These are phyloP conservation scores for Aurelia coerulea DNA, from an alignment of 30 jellyfish, hydroid and myxozoan genomes.

Conservation along the genomic window DNA sequence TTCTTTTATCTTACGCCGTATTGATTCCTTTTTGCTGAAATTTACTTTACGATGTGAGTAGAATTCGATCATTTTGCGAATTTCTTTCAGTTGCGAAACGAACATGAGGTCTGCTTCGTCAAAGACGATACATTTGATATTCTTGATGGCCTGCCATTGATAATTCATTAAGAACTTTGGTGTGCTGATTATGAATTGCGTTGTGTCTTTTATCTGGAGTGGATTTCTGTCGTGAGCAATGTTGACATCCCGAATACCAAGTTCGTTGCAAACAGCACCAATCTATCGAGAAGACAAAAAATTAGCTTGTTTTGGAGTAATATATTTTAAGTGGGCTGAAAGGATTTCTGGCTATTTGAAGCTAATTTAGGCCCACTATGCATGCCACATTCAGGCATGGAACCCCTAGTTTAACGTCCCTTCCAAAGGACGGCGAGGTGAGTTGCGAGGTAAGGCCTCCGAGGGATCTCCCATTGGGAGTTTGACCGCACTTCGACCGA, in stretches of 20 bases:
- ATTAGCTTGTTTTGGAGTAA: no score
- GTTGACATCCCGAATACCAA: slow-evolving; percentile 29
- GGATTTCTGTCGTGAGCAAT: slow-evolving; percentile 61
- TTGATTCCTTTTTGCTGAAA: slow-evolving; percentile 49
- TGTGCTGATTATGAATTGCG: slow-evolving; percentile 63
- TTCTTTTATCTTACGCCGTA: slow-evolving; percentile 37
- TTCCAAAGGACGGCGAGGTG: no score
- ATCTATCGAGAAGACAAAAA: slow-evolving; percentile 36
- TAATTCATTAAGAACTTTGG: slow-evolving; percentile 63
- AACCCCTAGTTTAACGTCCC: no score
- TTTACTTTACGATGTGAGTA: slow-evolving; percentile 48
- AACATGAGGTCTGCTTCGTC: slow-evolving; percentile 91
- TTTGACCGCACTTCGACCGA: no score
- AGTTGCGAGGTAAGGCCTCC: no score
- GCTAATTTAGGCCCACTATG: no score
- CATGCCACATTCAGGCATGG: no score
- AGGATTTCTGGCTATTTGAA: no score
- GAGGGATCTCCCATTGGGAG: no score
- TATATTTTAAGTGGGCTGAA: no score
- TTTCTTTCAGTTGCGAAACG: slow-evolving; percentile 34
- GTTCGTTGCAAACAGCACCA: slow-evolving; percentile 64
- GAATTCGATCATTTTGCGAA: slow-evolving; percentile 50
- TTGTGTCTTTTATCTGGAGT: slow-evolving; percentile 37
- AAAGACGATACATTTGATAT: slow-evolving; percentile 66
- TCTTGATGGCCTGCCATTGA: slow-evolving; percentile 58